Evolutionary conservation across 2,113 vertebrate genomes (phyloP).

Genomic region (Pteropus alecto): DNA sequence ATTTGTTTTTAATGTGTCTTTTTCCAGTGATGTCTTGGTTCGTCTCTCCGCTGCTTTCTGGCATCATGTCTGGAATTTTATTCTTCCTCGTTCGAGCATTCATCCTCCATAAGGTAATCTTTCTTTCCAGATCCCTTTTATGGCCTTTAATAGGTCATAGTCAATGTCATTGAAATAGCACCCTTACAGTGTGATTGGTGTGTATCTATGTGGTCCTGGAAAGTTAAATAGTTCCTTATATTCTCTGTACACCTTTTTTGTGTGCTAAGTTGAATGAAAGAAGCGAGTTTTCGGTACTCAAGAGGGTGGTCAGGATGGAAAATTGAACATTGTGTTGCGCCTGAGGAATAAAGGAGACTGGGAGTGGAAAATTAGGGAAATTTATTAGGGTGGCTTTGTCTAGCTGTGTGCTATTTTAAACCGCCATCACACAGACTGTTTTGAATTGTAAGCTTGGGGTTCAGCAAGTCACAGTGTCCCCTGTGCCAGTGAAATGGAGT

Average conservation of each 20-base stretch:
- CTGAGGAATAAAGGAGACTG: background rate
- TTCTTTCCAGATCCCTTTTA: background rate
- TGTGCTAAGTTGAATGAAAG: background rate
- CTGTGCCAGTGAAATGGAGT: background rate
- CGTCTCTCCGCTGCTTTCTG: slow-evolving; percentile 95
- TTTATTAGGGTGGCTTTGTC: background rate
- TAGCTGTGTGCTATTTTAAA: background rate
- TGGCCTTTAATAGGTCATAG: background rate
- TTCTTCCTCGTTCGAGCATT: slow-evolving; percentile 92
- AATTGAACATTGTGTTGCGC: background rate
- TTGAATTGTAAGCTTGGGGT: background rate
- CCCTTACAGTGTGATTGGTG: background rate
- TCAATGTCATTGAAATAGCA: background rate
- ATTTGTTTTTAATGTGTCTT: slow-evolving; percentile 2
- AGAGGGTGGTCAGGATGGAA: background rate
- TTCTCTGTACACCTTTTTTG: background rate
- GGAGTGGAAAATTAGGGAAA: background rate
- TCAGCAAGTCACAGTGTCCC: background rate
- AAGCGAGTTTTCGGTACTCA: background rate
- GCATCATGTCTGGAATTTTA: slow-evolving; percentile 94
- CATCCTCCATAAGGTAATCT: slow-evolving; percentile 93
- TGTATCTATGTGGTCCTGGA: background rate
- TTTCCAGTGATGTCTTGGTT: slow-evolving; percentile 96
- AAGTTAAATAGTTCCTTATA: background rate
- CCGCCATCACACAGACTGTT: background rate